phyloP scores from a whole-genome alignment of 2,797 vertebrate genomes.

The Mareca strepera region DNA sequence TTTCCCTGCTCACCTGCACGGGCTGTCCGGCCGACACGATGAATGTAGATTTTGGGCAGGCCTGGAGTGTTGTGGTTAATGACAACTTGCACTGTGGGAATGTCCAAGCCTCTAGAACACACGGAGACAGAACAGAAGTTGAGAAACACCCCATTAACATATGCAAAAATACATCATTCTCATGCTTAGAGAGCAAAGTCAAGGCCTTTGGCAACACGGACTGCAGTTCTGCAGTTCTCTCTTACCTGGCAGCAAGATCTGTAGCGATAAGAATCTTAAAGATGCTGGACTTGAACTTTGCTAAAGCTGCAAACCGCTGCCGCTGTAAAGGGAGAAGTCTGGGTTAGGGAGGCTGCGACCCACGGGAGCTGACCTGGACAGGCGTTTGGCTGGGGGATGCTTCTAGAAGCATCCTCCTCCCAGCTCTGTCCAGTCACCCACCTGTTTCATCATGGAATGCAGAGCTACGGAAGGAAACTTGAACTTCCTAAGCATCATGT shows the following conservation, averaged over 20 bases:
- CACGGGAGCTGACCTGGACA: neutral
- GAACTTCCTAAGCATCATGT: slow-evolving; percentile 93
- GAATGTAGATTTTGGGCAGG: slow-evolving; percentile 95
- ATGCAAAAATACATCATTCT: no score
- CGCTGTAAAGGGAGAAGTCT: slow-evolving; percentile 72
- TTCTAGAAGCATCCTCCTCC: neutral
- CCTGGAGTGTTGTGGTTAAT: slow-evolving; percentile 98
- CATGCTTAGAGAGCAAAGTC: neutral
- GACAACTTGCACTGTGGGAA: slow-evolving; percentile 93
- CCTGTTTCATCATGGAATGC: slow-evolving; percentile 99
- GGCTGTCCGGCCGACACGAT: slow-evolving; percentile 94
- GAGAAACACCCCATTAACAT: neutral
- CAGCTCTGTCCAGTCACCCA: neutral
- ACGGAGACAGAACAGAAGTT: neutral
- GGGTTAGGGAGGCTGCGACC: rapidly evolving
- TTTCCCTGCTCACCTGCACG: slow-evolving; percentile 84
- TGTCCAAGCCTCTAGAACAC: slow-evolving; percentile 89
- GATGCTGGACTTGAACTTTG: slow-evolving; percentile 96
- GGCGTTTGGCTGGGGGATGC: rapidly evolving
- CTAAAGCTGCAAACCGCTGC: slow-evolving; percentile 91
- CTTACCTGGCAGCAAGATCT: slow-evolving; percentile 92
- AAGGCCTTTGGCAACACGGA: no score
- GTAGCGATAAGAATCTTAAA: slow-evolving; percentile 95
- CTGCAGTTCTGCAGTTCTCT: rapidly evolving
- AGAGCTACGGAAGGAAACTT: slow-evolving; percentile 89